Conservation (phyloP, 2,113 vertebrate species). For the Sterna hirundo region DNA sequence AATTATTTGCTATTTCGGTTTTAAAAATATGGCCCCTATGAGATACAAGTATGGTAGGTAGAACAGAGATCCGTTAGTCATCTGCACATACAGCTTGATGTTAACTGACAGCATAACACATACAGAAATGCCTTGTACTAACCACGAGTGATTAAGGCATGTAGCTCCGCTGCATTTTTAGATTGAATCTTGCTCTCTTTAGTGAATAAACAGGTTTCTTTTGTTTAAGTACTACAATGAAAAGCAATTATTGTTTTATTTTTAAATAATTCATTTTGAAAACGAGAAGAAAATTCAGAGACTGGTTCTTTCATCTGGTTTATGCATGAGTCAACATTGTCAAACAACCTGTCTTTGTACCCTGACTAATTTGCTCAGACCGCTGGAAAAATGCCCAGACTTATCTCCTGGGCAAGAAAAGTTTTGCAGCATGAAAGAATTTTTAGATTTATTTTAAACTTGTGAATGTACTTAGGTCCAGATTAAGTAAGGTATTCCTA, state of each 20-base stretch:
- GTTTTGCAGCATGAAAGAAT: constrained; percentile 25
- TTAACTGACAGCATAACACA: background rate
- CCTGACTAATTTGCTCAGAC: constrained; percentile 59
- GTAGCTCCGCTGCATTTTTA: background rate
- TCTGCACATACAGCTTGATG: background rate
- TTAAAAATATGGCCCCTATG: background rate
- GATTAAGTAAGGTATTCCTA: constrained; percentile 11
- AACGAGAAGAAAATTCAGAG: background rate
- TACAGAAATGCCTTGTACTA: background rate
- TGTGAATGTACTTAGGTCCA: background rate
- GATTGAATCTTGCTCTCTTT: background rate
- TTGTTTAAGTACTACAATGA: background rate
- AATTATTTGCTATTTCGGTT: background rate
- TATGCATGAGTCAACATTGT: constrained; percentile 56
- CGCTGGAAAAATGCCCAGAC: constrained; percentile 35
- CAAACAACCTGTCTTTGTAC: constrained; percentile 49
- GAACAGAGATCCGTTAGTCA: background rate
- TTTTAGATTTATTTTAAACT: constrained; percentile 30
- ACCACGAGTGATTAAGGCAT: background rate
- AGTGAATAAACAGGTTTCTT: background rate
- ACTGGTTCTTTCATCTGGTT: constrained; percentile 36
- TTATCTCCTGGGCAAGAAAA: constrained; percentile 46
- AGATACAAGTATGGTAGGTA: background rate
- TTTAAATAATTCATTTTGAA: constrained; percentile 39
- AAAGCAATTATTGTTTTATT: constrained; percentile 30